phyloP scores from a whole-genome alignment of 2,113 vertebrate species.

The Canis aureus region DNA sequence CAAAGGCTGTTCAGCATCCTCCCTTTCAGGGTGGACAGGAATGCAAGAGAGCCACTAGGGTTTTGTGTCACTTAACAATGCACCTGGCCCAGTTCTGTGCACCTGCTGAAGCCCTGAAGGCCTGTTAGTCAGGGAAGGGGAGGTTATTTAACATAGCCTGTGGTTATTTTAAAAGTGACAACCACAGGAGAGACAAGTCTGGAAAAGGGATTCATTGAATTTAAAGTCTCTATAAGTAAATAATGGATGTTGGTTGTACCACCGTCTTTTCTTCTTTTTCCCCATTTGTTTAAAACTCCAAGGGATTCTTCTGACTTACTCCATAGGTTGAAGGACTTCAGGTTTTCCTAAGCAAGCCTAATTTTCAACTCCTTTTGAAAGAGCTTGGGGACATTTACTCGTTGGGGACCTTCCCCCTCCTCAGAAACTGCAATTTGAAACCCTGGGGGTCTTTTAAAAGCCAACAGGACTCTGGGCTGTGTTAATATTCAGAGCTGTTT shows the following conservation, averaged over 20 bases:
- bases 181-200: neutral
- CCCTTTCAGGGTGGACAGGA: conserved; percentile 48
- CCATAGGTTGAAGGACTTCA: conserved; percentile 69
- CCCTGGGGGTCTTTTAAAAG: conserved; percentile 85
- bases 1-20: conserved; percentile 63
- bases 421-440: conserved; percentile 85
- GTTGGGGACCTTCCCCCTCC: conserved; percentile 75
- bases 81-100: conserved; percentile 60
- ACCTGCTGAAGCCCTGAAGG: conserved; percentile 60
- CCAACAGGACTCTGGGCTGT: conserved; percentile 79
- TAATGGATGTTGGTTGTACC: conserved; percentile 37
- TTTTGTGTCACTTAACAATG: conserved; percentile 51
- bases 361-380: conserved; percentile 80
- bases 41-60: neutral
- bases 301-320: conserved; percentile 53
- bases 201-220: neutral
- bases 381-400: conserved; percentile 83
- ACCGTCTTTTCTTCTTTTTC: neutral
- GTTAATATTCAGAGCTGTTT: conserved; percentile 87
- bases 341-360: conserved; percentile 64
- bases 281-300: conserved; percentile 59
- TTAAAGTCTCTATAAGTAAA: conserved; percentile 41
- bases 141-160: conserved; percentile 43
- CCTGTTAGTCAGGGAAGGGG: conserved; percentile 1
- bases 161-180: conserved; percentile 60